A percentile compares a stretch with the other conserved stretches of the same genome.
Evolutionary conservation across 35 echinoderm and acorn worm species (phyloP).

Genomic region (Strongylocentrotus purpuratus): DNA sequence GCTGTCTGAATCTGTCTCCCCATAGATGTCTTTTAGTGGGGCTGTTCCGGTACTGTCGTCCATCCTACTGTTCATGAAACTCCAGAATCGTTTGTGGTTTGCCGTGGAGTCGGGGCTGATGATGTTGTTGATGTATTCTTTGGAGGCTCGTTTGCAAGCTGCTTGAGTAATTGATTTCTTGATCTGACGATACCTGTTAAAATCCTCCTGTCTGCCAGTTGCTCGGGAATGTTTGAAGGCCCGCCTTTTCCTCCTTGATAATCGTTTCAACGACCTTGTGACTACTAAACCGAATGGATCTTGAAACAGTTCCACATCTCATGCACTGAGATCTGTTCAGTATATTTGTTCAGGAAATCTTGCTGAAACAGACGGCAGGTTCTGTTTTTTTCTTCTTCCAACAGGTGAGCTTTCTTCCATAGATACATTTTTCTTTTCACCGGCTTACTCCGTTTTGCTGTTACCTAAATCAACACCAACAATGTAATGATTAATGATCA

Average conservation of each 20-base stretch:
- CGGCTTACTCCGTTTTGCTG: not conserved
- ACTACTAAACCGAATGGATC: not conserved
- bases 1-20: not conserved
- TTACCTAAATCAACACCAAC: conserved; percentile 12
- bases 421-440: no score
- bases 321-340: not conserved
- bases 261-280: not conserved
- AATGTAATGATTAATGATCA: conserved; percentile 58
- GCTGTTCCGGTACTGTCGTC: not conserved
- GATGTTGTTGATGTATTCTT: conserved; percentile 48
- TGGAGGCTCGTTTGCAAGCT: not conserved
- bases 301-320: not conserved
- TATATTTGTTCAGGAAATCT: not conserved
- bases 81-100: not conserved
- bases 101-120: conserved; percentile 26
- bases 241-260: not conserved
- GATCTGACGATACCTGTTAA: not conserved
- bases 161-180: not conserved
- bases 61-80: no score
- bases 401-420: not conserved
- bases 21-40: not conserved
- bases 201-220: not conserved
- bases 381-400: not conserved
- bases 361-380: not conserved
- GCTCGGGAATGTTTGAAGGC: not conserved